phyloP scores from a whole-genome alignment of 2,113 vertebrate genomes.

The Pogona vitticeps region DNA sequence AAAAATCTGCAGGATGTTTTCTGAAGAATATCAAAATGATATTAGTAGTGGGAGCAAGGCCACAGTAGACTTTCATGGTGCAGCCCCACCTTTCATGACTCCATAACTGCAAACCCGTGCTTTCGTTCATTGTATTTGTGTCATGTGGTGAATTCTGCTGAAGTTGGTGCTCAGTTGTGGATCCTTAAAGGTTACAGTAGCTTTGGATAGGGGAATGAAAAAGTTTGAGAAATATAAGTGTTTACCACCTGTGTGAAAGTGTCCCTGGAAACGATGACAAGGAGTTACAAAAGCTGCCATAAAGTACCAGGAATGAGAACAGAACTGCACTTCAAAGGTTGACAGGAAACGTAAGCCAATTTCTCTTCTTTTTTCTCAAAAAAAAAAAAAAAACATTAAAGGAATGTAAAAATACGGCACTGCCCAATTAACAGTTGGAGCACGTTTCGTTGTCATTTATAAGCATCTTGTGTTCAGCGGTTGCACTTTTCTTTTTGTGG shows the following conservation, averaged over 20 bases:
- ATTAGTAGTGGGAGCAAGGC: neutral
- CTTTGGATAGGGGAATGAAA: neutral
- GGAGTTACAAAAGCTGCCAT: neutral
- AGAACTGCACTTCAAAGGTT: neutral
- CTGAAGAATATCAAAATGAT: neutral
- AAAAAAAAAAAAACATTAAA: neutral
- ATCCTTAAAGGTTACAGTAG: neutral
- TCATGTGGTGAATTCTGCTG: too few species aligned
- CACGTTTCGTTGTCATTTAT: slow-evolving; percentile 45
- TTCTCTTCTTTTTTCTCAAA: neutral
- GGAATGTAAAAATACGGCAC: neutral
- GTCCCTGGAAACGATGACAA: neutral
- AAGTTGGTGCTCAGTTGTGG: neutral
- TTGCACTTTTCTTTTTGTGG: slow-evolving; percentile 51
- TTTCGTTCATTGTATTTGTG: too few species aligned
- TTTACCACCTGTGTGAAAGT: too few species aligned
- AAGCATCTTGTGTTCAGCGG: slow-evolving; percentile 43
- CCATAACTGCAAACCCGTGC: neutral
- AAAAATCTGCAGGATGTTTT: too few species aligned
- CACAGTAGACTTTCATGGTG: neutral
- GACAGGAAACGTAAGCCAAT: neutral
- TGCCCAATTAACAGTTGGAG: slow-evolving; percentile 16
- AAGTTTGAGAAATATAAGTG: neutral
- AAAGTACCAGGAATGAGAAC: neutral
- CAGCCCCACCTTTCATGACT: neutral